Conservation (phyloP, 2,113 vertebrate species). For the Delphinus delphis region DNA sequence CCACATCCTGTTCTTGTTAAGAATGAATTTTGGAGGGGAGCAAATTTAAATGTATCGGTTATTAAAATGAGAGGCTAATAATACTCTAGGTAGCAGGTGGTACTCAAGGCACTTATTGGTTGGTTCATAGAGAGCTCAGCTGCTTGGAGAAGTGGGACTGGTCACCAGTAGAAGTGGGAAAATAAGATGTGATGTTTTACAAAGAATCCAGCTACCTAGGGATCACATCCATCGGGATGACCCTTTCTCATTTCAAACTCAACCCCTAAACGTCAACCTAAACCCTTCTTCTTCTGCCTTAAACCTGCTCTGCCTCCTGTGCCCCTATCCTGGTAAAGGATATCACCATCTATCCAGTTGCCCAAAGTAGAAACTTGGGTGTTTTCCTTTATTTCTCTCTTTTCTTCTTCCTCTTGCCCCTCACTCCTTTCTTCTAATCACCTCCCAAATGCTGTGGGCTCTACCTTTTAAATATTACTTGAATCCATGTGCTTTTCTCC, state of each 20-base stretch:
- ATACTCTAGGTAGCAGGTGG: conserved; percentile 44
- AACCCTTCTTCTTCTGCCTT: neutral
- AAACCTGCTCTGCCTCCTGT: neutral
- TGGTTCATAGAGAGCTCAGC: neutral
- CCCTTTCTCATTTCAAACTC: neutral
- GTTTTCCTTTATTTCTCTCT: neutral
- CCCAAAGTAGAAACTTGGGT: neutral
- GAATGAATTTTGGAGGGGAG: conserved; percentile 34
- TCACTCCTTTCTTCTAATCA: neutral
- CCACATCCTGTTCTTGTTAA: conserved; percentile 49
- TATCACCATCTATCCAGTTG: neutral
- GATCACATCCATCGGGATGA: neutral
- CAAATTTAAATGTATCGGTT: conserved; percentile 53
- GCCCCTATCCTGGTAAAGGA: neutral
- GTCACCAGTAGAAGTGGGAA: neutral
- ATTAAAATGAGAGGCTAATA: conserved; percentile 60
- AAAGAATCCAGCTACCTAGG: neutral
- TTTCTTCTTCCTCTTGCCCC: neutral
- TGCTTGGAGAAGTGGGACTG: neutral
- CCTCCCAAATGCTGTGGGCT: neutral
- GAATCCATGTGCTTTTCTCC: neutral
- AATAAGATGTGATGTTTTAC: neutral
- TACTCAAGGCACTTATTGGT: neutral
- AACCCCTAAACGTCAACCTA: neutral
- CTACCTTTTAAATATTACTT: neutral